A percentile compares a stretch with the other conserved stretches of the same genome.
Evolutionary conservation across 2,113 vertebrate species (phyloP).

Genomic region (Myrmecobius fasciatus): DNA sequence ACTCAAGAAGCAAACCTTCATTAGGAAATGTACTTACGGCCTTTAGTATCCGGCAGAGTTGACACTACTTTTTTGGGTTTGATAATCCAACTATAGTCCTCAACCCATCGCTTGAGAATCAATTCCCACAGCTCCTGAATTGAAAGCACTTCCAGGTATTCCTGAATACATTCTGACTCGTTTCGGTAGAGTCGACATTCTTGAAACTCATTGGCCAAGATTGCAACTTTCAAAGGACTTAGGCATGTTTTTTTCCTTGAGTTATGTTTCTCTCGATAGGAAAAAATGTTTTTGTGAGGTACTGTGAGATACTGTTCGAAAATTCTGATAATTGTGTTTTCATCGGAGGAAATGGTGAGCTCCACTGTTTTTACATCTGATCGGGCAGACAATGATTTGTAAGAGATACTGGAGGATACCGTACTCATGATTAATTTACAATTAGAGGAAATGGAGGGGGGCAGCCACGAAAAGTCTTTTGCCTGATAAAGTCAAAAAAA

Average conservation of each 20-base stretch:
- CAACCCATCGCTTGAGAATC: slow-evolving; percentile 70
- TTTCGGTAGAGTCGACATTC: slow-evolving; percentile 59
- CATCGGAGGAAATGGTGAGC: slow-evolving; percentile 15
- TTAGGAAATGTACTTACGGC: neutral
- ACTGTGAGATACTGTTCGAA: slow-evolving; percentile 55
- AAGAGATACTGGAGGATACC: slow-evolving; percentile 69
- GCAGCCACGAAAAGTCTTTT: slow-evolving; percentile 69
- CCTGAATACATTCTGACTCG: slow-evolving; percentile 51
- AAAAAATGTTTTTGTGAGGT: slow-evolving; percentile 19
- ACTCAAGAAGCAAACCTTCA: neutral
- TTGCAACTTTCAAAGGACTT: slow-evolving; percentile 61
- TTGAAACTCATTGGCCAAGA: slow-evolving; percentile 69
- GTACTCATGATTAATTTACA: slow-evolving; percentile 71
- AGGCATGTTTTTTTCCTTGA: slow-evolving; percentile 58
- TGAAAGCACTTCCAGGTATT: slow-evolving; percentile 65
- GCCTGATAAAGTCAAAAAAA: slow-evolving; percentile 44
- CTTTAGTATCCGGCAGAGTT: neutral
- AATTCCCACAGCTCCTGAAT: slow-evolving; percentile 72
- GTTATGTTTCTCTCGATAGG: slow-evolving; percentile 4
- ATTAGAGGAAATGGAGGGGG: slow-evolving; percentile 28
- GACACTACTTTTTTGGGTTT: slow-evolving; percentile 18
- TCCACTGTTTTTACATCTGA: slow-evolving; percentile 58
- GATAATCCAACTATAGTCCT: slow-evolving; percentile 72
- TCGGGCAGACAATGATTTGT: slow-evolving; percentile 57
- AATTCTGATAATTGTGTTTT: slow-evolving; percentile 42